phyloP scores from a whole-genome alignment of 1,140 invertebrate species.

The Pomacea maculata region DNA sequence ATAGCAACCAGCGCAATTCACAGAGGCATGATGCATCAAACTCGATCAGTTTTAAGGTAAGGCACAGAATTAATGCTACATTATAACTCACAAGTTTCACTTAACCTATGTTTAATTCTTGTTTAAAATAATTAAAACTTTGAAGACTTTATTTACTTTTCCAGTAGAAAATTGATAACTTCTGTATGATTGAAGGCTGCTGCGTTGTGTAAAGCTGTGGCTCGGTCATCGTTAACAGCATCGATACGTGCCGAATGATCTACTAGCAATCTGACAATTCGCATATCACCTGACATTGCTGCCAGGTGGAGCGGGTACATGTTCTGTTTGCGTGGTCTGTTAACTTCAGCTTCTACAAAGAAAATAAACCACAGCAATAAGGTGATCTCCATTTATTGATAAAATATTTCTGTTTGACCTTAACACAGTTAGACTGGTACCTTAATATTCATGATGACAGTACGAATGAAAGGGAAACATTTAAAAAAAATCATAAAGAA shows the following conservation, averaged over 20 bases:
- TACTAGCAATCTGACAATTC: slow-evolving; percentile 60
- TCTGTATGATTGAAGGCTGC: slow-evolving; percentile 61
- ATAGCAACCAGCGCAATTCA: no score
- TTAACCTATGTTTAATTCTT: no score
- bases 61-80: no score
- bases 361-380: slow-evolving; percentile 4
- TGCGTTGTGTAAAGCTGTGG: slow-evolving; percentile 68
- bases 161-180: slow-evolving; percentile 63
- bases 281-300: slow-evolving; percentile 61
- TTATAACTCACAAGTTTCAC: no score
- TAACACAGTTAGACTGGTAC: no score
- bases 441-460: no score
- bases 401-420: no score
- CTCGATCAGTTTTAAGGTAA: no score
- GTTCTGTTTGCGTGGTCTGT: slow-evolving; percentile 58
- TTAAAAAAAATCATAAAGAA: no score
- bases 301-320: slow-evolving; percentile 66
- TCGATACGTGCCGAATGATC: slow-evolving; percentile 65
- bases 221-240: slow-evolving; percentile 64
- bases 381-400: no score
- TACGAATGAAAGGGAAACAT: no score
- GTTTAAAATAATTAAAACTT: neutral
- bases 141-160: slow-evolving; percentile 46
- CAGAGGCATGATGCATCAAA: no score
- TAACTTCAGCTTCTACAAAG: slow-evolving; percentile 62